A percentile compares a stretch with the other conserved stretches of the same genome.
These are phyloP conservation scores for Yponomeuta sedellus DNA, from an alignment of 2,888 invertebrate species.

Conservation along the genomic window DNA sequence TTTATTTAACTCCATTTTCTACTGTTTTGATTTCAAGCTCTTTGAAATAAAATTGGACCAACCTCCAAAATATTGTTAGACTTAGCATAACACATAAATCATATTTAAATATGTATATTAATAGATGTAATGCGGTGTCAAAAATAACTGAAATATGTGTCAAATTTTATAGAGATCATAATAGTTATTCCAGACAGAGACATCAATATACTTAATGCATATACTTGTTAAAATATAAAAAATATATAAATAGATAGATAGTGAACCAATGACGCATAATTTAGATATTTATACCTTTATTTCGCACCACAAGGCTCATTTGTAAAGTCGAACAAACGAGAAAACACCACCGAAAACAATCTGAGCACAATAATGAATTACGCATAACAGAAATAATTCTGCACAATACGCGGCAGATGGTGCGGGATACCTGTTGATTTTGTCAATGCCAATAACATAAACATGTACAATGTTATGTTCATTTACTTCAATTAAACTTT, in stretches of 20 bases:
- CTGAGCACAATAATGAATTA: too few species aligned
- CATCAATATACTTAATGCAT: not conserved
- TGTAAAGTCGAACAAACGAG: not conserved
- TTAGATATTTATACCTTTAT: not conserved
- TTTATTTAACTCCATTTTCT: not conserved
- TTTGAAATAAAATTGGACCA: constrained; percentile 27
- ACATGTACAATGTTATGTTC: constrained; percentile 23
- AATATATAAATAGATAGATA: not conserved
- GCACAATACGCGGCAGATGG: constrained; percentile 16
- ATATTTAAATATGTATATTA: constrained; percentile 6
- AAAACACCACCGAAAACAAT: not conserved
- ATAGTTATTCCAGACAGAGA: not conserved
- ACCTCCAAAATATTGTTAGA: constrained; percentile 20
- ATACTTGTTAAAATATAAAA: not conserved
- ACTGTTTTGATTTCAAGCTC: not conserved
- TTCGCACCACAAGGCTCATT: not conserved
- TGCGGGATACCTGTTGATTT: constrained; percentile 35
- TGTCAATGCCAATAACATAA: constrained; percentile 22
- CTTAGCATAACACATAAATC: constrained; percentile 2
- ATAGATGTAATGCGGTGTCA: constrained; percentile 23
- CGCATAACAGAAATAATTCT: too few species aligned
- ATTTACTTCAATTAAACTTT: constrained; percentile 46
- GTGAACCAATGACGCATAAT: not conserved
- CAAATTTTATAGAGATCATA: not conserved
- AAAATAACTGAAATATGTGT: constrained; percentile 14